phyloP scores from a whole-genome alignment of 2,888 invertebrate genomes.

The Schizotus pectinicornis region DNA sequence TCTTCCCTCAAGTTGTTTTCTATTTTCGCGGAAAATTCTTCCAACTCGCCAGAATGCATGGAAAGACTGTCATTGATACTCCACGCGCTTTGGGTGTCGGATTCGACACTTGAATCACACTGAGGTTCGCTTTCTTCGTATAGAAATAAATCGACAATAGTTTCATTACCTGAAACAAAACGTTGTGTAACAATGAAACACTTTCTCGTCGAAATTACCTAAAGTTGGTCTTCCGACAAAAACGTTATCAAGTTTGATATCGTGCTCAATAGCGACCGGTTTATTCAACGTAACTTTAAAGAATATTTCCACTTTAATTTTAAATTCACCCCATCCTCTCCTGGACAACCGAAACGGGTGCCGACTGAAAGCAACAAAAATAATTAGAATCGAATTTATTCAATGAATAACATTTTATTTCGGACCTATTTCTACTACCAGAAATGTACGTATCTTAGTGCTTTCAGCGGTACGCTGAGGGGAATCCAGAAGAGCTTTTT shows the following conservation, averaged over 20 bases:
- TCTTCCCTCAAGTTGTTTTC: conserved; percentile 9
- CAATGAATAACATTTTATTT: not conserved
- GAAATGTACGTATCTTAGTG: too few relatives aligned
- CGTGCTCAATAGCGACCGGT: conserved; percentile 80
- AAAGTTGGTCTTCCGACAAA: conserved; percentile 84
- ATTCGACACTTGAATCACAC: not conserved
- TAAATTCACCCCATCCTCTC: conserved; percentile 94
- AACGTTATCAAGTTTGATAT: conserved; percentile 79
- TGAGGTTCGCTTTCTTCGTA: conserved; percentile 48
- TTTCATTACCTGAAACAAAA: conserved; percentile 73
- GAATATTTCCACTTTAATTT: conserved; percentile 78
- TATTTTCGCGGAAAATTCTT: conserved; percentile 7
- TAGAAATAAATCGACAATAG: conserved; percentile 75
- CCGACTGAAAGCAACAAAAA: conserved; percentile 60
- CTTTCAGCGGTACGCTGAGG: not conserved
- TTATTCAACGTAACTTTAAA: conserved; percentile 77
- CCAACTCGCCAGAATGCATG: too few relatives aligned
- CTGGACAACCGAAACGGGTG: conserved; percentile 84
- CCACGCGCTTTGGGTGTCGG: not conserved
- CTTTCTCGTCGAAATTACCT: conserved; percentile 57
- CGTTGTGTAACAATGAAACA: too few relatives aligned
- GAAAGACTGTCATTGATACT: too few relatives aligned
- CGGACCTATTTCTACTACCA: too few relatives aligned
- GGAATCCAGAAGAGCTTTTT: too few relatives aligned
- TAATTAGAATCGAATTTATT: conserved; percentile 5